Evolutionary conservation across 2,888 invertebrate species (phyloP).

Genomic region (Acanthosepion esculentum): DNA sequence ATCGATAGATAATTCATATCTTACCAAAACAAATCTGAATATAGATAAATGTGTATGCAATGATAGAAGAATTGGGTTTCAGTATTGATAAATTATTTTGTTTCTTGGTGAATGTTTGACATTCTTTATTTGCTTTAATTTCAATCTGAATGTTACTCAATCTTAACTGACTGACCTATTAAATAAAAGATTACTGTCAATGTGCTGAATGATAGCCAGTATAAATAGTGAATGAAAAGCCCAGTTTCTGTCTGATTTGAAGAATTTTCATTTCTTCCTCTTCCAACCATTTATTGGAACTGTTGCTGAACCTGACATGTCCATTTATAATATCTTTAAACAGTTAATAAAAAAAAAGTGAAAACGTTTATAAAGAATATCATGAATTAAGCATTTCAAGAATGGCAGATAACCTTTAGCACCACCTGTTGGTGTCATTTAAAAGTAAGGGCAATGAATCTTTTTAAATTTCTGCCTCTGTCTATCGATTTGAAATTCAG

Average conservation of each 20-base stretch:
- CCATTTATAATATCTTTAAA: not conserved
- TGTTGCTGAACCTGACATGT: not conserved
- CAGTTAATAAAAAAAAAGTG: not conserved
- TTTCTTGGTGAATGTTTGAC: too few relatives aligned
- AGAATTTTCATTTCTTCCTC: not conserved
- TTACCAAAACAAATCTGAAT: not conserved
- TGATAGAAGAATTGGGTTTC: not conserved
- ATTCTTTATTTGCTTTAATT: not conserved
- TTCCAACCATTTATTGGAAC: not conserved
- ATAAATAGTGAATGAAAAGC: not conserved
- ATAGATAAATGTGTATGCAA: not conserved
- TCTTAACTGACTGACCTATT: not conserved
- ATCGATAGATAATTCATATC: too few relatives aligned
- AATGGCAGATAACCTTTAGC: not conserved
- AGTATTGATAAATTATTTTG: not conserved
- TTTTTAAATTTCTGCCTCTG: not conserved
- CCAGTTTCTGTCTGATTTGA: not conserved
- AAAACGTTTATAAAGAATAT: not conserved
- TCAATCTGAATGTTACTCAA: not conserved
- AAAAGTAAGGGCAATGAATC: not conserved
- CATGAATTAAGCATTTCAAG: not conserved
- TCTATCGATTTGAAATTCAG: not conserved
- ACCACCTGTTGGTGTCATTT: conserved; percentile 1
- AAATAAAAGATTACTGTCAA: not conserved
- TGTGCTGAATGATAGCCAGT: not conserved